These are phyloP conservation scores for Sinelater perroti DNA, from an alignment of 2,888 invertebrate species.

Conservation along the genomic window DNA sequence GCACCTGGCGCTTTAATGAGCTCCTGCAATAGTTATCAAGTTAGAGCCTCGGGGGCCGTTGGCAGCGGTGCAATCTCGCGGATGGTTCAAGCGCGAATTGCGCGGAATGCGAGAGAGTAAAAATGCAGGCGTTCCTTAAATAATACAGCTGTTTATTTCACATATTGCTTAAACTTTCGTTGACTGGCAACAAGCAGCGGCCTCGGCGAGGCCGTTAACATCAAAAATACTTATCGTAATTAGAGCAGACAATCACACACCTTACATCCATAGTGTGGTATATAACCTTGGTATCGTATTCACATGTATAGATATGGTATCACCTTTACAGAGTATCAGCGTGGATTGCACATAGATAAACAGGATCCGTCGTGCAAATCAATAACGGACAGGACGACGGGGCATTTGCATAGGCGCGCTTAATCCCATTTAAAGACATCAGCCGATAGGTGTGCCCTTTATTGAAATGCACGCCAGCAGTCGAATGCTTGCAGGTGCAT, in stretches of 20 bases:
- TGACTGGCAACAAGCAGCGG: constrained; percentile 59
- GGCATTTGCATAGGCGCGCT: constrained; percentile 44
- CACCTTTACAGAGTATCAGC: constrained; percentile 42
- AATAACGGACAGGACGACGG: constrained; percentile 43
- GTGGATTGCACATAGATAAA: constrained; percentile 43
- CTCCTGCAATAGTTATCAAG: constrained; percentile 52
- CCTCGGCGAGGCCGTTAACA: constrained; percentile 59
- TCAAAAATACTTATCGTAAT: constrained; percentile 57
- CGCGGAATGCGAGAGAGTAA: constrained; percentile 38
- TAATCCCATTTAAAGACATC: constrained; percentile 47
- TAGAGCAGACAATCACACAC: constrained; percentile 38
- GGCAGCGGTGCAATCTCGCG: constrained; percentile 32
- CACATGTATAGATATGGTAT: constrained; percentile 38
- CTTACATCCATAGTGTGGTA: constrained; percentile 42
- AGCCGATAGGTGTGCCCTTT: constrained; percentile 42
- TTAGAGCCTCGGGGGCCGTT: constrained; percentile 44
- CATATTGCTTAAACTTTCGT: constrained; percentile 56
- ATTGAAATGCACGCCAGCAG: constrained; percentile 50
- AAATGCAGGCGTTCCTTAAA: constrained; percentile 51
- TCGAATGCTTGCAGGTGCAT: constrained; percentile 58
- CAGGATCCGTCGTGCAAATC: constrained; percentile 44
- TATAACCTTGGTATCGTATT: constrained; percentile 47
- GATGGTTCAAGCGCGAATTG: constrained; percentile 43
- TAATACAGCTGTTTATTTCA: constrained; percentile 59
- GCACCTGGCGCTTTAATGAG: constrained; percentile 51